Evolutionary conservation across 2,797 vertebrate genomes (phyloP).

Genomic region (Lemur catta): DNA sequence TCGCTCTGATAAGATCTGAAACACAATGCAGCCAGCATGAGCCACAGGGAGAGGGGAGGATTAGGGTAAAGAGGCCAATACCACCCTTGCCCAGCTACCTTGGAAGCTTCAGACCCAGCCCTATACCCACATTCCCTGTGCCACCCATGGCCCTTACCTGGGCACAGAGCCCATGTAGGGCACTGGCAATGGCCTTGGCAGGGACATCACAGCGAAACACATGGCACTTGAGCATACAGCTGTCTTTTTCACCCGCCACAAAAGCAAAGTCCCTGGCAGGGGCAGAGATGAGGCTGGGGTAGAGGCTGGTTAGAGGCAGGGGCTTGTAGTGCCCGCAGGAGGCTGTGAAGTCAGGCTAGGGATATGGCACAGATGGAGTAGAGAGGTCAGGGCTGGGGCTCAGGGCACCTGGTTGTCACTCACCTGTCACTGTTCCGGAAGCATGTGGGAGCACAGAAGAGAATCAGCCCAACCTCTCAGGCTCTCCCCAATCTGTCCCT

Average conservation of each 20-base stretch:
- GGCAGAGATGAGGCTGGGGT: constrained; percentile 24
- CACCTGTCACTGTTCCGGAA: constrained; percentile 94
- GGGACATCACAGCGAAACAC: constrained; percentile 96
- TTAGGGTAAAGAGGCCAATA: background rate
- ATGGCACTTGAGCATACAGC: constrained; percentile 96
- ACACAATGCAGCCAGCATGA: constrained; percentile 48
- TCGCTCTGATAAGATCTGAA: constrained; percentile 92
- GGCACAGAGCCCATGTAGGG: constrained; percentile 94
- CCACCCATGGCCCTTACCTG: constrained; percentile 86
- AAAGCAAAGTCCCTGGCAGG: constrained; percentile 95
- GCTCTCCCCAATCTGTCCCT: constrained; percentile 66
- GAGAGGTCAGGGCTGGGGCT: background rate
- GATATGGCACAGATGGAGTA: background rate
- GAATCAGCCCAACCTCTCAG: constrained; percentile 71
- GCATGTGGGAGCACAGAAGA: constrained; percentile 78
- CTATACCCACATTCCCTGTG: background rate
- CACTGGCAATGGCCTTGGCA: constrained; percentile 93
- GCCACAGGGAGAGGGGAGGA: background rate
- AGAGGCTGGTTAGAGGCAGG: background rate
- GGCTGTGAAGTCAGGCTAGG: constrained; percentile 7
- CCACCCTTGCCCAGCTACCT: background rate
- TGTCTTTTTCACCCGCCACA: constrained; percentile 96
- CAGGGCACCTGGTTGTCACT: constrained; percentile 58
- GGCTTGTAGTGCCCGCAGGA: background rate
- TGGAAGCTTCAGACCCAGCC: background rate